These are phyloP conservation scores for Desmophyllum pertusum DNA, from an alignment of 92 coral and sea anemone genomes.

Conservation along the genomic window DNA sequence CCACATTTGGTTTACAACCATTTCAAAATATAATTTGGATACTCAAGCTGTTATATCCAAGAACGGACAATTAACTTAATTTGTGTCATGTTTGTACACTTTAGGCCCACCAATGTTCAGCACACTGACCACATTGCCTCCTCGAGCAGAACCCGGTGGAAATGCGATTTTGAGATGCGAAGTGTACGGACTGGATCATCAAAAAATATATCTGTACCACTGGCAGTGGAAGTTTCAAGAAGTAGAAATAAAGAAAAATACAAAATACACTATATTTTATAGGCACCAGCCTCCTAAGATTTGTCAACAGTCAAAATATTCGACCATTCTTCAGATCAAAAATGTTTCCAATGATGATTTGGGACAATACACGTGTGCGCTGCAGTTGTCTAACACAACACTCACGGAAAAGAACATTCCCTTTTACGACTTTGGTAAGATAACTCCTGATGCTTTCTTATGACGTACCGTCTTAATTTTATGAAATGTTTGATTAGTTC, in stretches of 20 bases:
- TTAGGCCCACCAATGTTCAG: not conserved
- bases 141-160: not conserved
- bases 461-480: no score
- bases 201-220: not conserved
- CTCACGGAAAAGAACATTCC: not conserved
- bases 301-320: not conserved
- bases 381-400: not conserved
- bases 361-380: not conserved
- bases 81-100: not conserved
- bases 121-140: not conserved
- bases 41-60: no score
- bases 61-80: no score
- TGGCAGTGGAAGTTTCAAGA: slow-evolving; percentile 13
- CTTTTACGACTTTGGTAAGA: not conserved
- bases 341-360: not conserved
- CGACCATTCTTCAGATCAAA: not conserved
- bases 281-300: not conserved
- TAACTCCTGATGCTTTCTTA: not conserved
- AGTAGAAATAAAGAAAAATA: not conserved
- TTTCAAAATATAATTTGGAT: no score
- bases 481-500: no score
- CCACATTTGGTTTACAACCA: no score
- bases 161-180: not conserved
- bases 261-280: not conserved
- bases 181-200: not conserved